Evolutionary conservation across 2,797 vertebrate species (phyloP).

Genomic region (Acipenser ruthenus): DNA sequence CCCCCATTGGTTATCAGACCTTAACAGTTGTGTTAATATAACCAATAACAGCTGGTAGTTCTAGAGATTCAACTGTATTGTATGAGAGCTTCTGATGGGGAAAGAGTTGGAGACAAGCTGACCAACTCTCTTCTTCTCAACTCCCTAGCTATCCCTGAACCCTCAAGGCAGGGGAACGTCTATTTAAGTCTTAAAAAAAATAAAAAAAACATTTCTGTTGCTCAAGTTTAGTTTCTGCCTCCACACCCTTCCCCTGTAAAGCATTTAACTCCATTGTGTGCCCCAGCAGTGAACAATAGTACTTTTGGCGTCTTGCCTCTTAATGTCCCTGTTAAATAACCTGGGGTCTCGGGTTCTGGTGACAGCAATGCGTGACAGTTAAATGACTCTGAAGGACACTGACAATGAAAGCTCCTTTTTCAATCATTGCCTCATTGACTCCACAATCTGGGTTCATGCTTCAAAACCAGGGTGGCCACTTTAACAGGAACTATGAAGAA

Average conservation of each 20-base stretch:
- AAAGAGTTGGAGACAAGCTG: constrained; percentile 18
- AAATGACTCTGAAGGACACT: constrained; percentile 26
- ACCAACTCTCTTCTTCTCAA: background rate
- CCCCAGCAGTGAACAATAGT: constrained; percentile 55
- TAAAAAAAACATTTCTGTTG: background rate
- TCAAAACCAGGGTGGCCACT: too few species aligned
- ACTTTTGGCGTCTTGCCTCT: constrained; percentile 35
- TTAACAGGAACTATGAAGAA: too few species aligned
- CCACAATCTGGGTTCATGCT: too few species aligned
- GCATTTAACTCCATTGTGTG: constrained; percentile 70
- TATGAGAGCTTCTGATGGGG: constrained; percentile 28
- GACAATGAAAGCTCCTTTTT: background rate
- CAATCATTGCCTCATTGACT: too few species aligned
- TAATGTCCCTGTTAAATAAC: constrained; percentile 42
- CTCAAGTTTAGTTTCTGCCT: constrained; percentile 64
- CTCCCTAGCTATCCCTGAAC: too few species aligned
- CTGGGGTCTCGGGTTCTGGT: constrained; percentile 22
- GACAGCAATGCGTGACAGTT: constrained; percentile 29
- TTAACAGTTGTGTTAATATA: too few species aligned
- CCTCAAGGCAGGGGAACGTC: too few species aligned
- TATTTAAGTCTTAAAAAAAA: background rate
- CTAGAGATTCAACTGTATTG: constrained; percentile 35
- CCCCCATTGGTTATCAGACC: too few species aligned
- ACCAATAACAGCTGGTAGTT: too few species aligned
- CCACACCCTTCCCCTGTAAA: constrained; percentile 57